Percentiles rank a stretch among this genome's conserved stretches.
These are phyloP conservation scores for Piprites chloris DNA, from an alignment of 2,113 vertebrate genomes.

Conservation along the genomic window DNA sequence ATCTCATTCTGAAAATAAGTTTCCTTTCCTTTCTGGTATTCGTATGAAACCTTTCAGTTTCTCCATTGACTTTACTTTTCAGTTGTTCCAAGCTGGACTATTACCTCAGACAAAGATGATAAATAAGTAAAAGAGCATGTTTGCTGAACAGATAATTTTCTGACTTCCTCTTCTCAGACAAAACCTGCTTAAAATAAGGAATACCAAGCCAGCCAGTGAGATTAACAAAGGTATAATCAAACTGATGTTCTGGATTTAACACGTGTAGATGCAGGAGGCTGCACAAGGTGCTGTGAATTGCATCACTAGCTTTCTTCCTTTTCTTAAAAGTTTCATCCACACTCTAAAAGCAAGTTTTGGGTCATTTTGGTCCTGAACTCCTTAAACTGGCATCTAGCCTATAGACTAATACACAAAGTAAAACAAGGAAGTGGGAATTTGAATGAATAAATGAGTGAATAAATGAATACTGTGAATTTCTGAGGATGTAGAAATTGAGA, in stretches of 20 bases:
- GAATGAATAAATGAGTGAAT: neutral
- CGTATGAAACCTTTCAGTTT: neutral
- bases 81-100: neutral
- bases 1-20: conserved; percentile 8
- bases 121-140: neutral
- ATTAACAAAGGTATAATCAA: neutral
- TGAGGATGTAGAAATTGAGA: neutral
- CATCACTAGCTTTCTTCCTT: neutral
- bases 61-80: conserved; percentile 9
- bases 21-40: conserved; percentile 5
- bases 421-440: neutral
- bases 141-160: neutral
- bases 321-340: neutral
- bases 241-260: neutral
- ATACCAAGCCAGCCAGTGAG: neutral
- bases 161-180: neutral
- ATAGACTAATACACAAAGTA: neutral
- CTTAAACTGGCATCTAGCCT: neutral
- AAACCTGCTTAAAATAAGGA: neutral
- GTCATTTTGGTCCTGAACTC: neutral
- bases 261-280: neutral
- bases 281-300: neutral
- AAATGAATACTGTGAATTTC: neutral
- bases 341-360: neutral
- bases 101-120: neutral